Percentiles rank a stretch among this genome's conserved stretches.
Conservation (phyloP, 2,888 invertebrate genomes). For the Agrilus cyanescens region DNA sequence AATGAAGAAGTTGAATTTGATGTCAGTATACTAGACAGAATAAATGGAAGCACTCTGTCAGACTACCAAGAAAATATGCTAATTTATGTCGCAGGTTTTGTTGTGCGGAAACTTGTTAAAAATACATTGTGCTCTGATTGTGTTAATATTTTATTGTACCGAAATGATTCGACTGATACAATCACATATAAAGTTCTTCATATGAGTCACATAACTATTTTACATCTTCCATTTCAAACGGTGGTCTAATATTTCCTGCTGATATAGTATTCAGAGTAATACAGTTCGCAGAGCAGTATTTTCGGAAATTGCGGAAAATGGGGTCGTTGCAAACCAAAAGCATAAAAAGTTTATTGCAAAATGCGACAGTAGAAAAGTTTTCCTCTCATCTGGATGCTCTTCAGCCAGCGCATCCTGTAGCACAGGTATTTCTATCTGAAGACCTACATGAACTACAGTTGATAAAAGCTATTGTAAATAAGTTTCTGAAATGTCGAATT, state of each 20-base stretch:
- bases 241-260: neutral
- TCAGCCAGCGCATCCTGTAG: constrained; percentile 1
- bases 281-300: constrained; percentile 2
- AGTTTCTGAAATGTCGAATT: constrained; percentile 6
- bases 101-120: too few relatives aligned
- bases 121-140: too few relatives aligned
- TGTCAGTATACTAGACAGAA: too few relatives aligned
- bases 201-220: constrained; percentile 1
- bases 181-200: neutral
- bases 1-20: too few relatives aligned
- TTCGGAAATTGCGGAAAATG: neutral
- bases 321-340: too few relatives aligned
- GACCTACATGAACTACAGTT: constrained; percentile 5
- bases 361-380: constrained; percentile 6
- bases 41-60: too few relatives aligned
- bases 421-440: too few relatives aligned
- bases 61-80: too few relatives aligned
- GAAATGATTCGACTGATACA: neutral
- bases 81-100: too few relatives aligned
- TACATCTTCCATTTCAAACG: neutral
- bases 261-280: constrained; percentile 2
- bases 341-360: too few relatives aligned
- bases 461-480: constrained; percentile 5
- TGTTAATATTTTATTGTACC: too few relatives aligned
- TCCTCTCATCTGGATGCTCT: neutral